A percentile compares a stretch with the other conserved stretches of the same genome.
Evolutionary conservation across 2,113 vertebrate species (phyloP).

Genomic region (Laterallus jamaicensis): DNA sequence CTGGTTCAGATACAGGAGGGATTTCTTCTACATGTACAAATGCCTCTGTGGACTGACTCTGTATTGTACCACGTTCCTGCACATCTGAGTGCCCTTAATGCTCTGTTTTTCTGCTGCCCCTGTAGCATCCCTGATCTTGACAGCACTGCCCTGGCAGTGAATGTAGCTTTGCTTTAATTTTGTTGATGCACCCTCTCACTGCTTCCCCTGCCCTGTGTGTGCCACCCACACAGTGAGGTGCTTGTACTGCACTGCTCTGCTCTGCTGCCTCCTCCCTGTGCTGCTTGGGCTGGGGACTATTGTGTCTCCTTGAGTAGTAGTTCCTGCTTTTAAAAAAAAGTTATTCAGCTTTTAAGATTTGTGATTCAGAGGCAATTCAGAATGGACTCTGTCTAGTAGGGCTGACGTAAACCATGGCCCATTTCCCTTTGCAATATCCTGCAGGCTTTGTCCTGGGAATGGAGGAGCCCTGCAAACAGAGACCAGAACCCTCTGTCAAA

Average conservation of each 20-base stretch:
- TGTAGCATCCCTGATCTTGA: background rate
- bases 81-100: background rate
- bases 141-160: background rate
- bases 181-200: background rate
- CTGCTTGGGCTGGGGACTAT: background rate
- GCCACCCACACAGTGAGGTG: background rate
- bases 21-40: background rate
- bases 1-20: background rate
- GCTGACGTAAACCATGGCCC: background rate
- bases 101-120: background rate
- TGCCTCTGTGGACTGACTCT: background rate
- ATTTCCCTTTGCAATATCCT: background rate
- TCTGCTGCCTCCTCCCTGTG: background rate
- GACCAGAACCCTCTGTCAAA: background rate
- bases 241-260: background rate
- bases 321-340: background rate
- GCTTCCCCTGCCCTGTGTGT: background rate
- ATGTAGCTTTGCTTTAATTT: background rate
- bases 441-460: background rate
- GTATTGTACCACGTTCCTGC: background rate
- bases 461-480: background rate
- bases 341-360: background rate
- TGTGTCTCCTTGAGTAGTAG: background rate
- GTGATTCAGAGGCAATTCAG: background rate
- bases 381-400: background rate